Evolutionary conservation across 2,797 vertebrate genomes (phyloP).

Genomic region (Hydrolagus colliei): DNA sequence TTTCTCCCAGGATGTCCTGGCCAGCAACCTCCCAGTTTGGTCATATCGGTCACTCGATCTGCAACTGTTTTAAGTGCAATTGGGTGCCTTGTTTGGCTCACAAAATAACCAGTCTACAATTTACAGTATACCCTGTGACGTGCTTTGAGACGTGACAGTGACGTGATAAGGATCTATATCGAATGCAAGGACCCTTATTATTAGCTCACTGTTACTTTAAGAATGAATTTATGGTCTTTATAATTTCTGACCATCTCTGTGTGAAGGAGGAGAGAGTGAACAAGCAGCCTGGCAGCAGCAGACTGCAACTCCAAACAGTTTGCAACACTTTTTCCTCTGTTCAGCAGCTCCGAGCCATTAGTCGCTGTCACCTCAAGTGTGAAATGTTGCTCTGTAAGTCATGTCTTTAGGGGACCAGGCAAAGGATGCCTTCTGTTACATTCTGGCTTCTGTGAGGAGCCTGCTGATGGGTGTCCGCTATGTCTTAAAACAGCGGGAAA

Average conservation of each 20-base stretch:
- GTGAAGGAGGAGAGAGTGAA: background rate
- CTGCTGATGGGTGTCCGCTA: constrained; percentile 30
- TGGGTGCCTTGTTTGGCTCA: too few relatives aligned
- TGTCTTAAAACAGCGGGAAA: constrained; percentile 21
- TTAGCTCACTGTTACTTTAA: background rate
- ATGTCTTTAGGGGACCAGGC: constrained; percentile 37
- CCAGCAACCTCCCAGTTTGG: too few relatives aligned
- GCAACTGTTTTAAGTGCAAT: too few relatives aligned
- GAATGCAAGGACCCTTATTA: too few relatives aligned
- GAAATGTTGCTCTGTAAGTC: background rate
- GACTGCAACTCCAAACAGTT: constrained; percentile 15
- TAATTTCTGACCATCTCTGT: background rate
- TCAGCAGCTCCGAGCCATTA: background rate
- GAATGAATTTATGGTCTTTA: background rate
- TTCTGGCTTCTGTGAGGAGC: background rate
- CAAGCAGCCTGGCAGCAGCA: constrained; percentile 7
- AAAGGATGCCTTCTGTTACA: constrained; percentile 31
- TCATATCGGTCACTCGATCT: too few relatives aligned
- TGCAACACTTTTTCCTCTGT: constrained; percentile 14
- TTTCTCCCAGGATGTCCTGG: too few relatives aligned
- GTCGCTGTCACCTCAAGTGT: constrained; percentile 2
- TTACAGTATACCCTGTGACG: too few relatives aligned
- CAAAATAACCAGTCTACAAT: too few relatives aligned
- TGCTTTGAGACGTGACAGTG: too few relatives aligned
- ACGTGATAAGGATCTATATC: too few relatives aligned